Base-by-base conservation (phyloP, 2,797 vertebrate species). In the Cyclura pinguis region DNA sequence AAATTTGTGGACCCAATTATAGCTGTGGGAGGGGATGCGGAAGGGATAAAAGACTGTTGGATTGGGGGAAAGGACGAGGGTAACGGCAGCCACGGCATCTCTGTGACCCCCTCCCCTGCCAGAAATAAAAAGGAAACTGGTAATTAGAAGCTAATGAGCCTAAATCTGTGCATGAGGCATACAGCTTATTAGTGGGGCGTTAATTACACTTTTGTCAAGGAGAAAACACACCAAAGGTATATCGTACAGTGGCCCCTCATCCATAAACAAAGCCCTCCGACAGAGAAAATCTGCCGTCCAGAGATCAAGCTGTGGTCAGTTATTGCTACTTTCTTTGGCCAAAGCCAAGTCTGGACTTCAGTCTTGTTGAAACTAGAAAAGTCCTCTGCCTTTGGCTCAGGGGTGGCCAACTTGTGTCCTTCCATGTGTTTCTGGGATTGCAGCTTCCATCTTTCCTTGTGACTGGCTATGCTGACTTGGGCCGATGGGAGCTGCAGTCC, bases 91-190 rank as follows among this genome's bases (percentile, higher is more conserved):
- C 27, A 35, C 62, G 22, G 67, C 32, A 69, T 69, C 67, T 69
- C 32, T 29, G 47, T 5, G 42, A 35, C 52, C 24, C 76, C 22
- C 55, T 27, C 73, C n/a, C n/a, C 50, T 0, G 10, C 38, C 14
- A 22, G 59, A 35, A 86, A 72, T 52, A 69, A 29, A 88, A 81
- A 57, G n/a, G n/a, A 77, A 86, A 89, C 20, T 57, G 78, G 82
- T 82, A 89, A 86, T 89, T 89, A 89, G 87, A 77, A 86, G 69
- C 87, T 89, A 89, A 91, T 86, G 91, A 91, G 47, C 67, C 84
- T 78, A 69, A 90, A 92, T 92, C 62, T 69, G 85, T 69, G 57
- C 52, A 47, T 55, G 84, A 77, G 72, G 47, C 88, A 82, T 84
- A 35, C 59, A 84, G 84, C 88, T 89, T 22, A 35, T 89, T 87